Evolutionary conservation across 2,113 vertebrate genomes (phyloP).

Genomic region (Mystacornis crossleyi): DNA sequence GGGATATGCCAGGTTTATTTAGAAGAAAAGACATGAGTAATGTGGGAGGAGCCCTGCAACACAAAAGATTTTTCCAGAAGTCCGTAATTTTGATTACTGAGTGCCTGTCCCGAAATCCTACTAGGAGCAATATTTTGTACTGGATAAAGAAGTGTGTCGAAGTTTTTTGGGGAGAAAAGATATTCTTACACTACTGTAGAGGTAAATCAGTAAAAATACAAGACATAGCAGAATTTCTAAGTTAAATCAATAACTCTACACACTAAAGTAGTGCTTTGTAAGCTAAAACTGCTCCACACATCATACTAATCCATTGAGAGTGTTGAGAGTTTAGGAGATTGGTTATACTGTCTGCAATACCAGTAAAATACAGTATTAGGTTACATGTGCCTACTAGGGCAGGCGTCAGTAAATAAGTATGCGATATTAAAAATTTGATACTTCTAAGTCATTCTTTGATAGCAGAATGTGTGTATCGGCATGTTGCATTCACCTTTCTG

Average conservation of each 20-base stretch:
- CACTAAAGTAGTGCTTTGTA: slow-evolving; percentile 62
- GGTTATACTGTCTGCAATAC: slow-evolving; percentile 53
- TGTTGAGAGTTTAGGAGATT: slow-evolving; percentile 49
- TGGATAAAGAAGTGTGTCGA: slow-evolving; percentile 47
- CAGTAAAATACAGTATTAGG: slow-evolving; percentile 60
- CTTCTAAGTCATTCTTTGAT: slow-evolving; percentile 2
- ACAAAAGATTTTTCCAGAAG: background rate
- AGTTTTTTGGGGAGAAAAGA: slow-evolving; percentile 6
- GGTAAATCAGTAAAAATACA: slow-evolving; percentile 61
- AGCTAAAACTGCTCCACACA: slow-evolving; percentile 58
- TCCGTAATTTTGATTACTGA: slow-evolving; percentile 11
- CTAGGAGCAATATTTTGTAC: background rate
- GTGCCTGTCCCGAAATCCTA: background rate
- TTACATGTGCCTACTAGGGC: slow-evolving; percentile 36
- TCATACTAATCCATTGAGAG: slow-evolving; percentile 61
- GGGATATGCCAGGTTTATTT: background rate
- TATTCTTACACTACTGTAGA: slow-evolving; percentile 27
- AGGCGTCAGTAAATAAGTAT: background rate
- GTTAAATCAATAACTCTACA: slow-evolving; percentile 64
- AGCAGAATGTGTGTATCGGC: background rate
- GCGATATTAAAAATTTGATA: slow-evolving; percentile 42
- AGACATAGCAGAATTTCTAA: slow-evolving; percentile 61
- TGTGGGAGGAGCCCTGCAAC: background rate
- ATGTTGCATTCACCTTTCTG: slow-evolving; percentile 3
- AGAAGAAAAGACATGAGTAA: background rate